Conservation (phyloP, 2,888 invertebrate species). For the Bibio marci region DNA sequence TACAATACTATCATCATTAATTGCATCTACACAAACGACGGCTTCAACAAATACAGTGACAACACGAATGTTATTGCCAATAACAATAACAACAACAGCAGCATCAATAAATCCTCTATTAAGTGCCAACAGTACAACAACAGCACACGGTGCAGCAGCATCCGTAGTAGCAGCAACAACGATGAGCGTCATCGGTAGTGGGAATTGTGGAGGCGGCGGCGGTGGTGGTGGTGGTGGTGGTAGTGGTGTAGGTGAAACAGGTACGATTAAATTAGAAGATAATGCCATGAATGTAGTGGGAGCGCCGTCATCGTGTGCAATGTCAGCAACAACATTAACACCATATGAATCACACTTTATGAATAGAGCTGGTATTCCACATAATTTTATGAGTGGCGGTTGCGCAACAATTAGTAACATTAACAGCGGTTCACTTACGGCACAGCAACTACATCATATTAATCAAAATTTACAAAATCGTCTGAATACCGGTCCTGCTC, state of each 20-base stretch:
- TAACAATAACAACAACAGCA: neutral
- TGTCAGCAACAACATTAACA: conserved; percentile 4
- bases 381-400: too few species aligned
- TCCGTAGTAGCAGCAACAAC: conserved; percentile 6
- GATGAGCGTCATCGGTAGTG: conserved; percentile 5
- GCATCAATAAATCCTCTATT: neutral
- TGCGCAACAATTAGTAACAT: too few species aligned
- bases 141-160: neutral
- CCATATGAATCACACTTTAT: neutral
- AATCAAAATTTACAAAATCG: too few species aligned
- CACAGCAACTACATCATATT: too few species aligned
- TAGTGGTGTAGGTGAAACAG: conserved; percentile 3
- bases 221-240: conserved; percentile 4
- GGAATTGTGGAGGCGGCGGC: neutral
- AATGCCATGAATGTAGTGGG: too few species aligned
- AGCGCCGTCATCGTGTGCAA: conserved; percentile 2
- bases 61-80: neutral
- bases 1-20: neutral
- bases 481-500: too few species aligned
- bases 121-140: neutral
- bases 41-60: neutral
- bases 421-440: too few species aligned
- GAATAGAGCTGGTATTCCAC: too few species aligned
- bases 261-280: neutral
- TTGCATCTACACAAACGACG: too few species aligned